A percentile compares a stretch with the other conserved stretches of the same genome.
phyloP scores from a whole-genome alignment of 2,888 invertebrate genomes.

The Chloroclystis v-ata region DNA sequence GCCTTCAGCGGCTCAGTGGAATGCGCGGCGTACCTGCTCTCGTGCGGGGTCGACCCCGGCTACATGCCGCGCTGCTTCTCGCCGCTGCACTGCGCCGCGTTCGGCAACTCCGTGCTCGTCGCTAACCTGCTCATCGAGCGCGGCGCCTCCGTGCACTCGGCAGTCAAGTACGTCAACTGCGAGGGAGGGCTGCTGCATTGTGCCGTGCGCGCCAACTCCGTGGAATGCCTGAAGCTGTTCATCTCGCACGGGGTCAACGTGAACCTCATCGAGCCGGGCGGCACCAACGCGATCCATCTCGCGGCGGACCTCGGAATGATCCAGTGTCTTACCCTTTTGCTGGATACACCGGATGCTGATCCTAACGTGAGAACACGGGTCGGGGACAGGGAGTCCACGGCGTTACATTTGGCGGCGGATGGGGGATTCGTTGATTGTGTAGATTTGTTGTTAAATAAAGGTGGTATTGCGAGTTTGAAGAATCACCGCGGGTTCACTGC shows the following conservation, averaged over 20 bases:
- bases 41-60: conserved; percentile 83
- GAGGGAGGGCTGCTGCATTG: conserved; percentile 90
- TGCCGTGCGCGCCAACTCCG: conserved; percentile 89
- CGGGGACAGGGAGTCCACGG: conserved; percentile 86
- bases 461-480: conserved; percentile 85
- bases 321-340: conserved; percentile 85
- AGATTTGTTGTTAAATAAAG: conserved; percentile 83
- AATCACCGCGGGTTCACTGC: conserved; percentile 91
- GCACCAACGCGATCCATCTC: conserved; percentile 88
- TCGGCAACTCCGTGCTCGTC: conserved; percentile 90
- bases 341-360: conserved; percentile 85
- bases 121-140: conserved; percentile 86
- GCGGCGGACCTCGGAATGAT: conserved; percentile 88
- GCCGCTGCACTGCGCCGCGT: conserved; percentile 93
- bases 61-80: conserved; percentile 84
- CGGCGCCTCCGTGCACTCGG: conserved; percentile 83
- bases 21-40: conserved; percentile 83
- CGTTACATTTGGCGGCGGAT: conserved; percentile 92
- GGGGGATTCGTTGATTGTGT: conserved; percentile 91
- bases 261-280: conserved; percentile 85
- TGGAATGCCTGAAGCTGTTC: conserved; percentile 87
- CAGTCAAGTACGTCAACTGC: conserved; percentile 81
- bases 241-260: conserved; percentile 86
- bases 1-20: conserved; percentile 88
- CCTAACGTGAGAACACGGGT: conserved; percentile 83